Percentiles rank a stretch among this genome's conserved stretches.
Conservation (phyloP, 2,797 vertebrate species). For the Aldrovandia affinis region DNA sequence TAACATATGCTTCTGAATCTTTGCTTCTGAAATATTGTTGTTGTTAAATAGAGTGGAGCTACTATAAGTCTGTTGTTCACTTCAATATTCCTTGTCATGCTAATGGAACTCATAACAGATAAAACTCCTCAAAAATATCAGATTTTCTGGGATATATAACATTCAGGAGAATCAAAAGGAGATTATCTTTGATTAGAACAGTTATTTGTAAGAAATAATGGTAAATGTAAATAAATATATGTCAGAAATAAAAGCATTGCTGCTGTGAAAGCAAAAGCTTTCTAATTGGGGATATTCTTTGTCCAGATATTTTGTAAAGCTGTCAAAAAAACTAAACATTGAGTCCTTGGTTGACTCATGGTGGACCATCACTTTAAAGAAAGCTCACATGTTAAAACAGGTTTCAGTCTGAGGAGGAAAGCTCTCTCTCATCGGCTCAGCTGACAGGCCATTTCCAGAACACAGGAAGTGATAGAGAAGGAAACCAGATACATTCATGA, state of each 20-base stretch:
- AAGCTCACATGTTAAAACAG: constrained; percentile 4
- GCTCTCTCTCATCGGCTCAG: background rate
- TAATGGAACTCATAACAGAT: no score
- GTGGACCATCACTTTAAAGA: constrained; percentile 13
- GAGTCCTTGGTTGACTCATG: background rate
- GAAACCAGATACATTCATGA: background rate
- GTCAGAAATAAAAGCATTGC: background rate
- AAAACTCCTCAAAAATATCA: no score
- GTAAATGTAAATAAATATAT: background rate
- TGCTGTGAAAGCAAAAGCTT: background rate
- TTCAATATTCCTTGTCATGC: no score
- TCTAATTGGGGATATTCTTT: background rate
- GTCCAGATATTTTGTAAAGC: constrained; percentile 13
- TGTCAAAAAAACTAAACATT: background rate
- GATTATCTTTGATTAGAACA: background rate
- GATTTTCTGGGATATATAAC: no score
- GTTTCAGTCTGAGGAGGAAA: background rate
- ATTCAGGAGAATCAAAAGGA: no score
- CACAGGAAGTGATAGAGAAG: background rate
- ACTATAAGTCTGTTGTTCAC: no score
- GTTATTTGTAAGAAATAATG: background rate
- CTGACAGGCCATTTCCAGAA: background rate
- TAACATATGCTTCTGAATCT: no score
- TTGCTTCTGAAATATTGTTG: no score
- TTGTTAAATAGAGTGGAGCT: no score